Conservation (phyloP, 2,888 invertebrate genomes). For the Esperia sulphurella region DNA sequence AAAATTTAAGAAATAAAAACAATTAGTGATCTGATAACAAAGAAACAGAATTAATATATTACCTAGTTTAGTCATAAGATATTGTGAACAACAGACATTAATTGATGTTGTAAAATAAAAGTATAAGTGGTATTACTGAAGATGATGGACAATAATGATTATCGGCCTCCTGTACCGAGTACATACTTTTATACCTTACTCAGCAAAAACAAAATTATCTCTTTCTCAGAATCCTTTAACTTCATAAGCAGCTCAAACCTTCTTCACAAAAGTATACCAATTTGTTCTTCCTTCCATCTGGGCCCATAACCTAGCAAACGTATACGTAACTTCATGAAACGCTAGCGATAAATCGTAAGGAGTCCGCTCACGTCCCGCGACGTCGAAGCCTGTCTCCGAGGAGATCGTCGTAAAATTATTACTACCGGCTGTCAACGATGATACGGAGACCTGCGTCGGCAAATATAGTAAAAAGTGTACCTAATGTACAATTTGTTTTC, state of each 20-base stretch:
- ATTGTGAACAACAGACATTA: too few species aligned
- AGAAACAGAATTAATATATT: too few species aligned
- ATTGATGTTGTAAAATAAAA: too few species aligned
- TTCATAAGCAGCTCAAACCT: not conserved
- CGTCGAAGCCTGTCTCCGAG: conserved; percentile 1
- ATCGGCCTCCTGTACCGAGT: too few species aligned
- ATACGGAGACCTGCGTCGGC: conserved; percentile 7
- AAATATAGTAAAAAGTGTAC: too few species aligned
- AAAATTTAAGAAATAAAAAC: too few species aligned
- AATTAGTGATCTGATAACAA: too few species aligned
- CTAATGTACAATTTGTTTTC: too few species aligned
- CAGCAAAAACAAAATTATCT: not conserved
- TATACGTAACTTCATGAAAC: not conserved
- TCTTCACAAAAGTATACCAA: not conserved
- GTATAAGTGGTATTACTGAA: too few species aligned
- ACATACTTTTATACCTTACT: too few species aligned
- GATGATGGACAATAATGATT: too few species aligned
- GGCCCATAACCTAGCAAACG: not conserved
- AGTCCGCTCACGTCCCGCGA: conserved; percentile 6
- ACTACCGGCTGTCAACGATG: conserved; percentile 16
- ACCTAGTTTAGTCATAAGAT: too few species aligned
- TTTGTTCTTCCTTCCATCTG: not conserved
- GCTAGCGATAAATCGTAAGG: conserved; percentile 3
- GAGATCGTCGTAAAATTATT: conserved; percentile 17
- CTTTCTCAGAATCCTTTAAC: not conserved